phyloP scores from a whole-genome alignment of 2,113 vertebrate genomes.

The Bubo blakistoni region DNA sequence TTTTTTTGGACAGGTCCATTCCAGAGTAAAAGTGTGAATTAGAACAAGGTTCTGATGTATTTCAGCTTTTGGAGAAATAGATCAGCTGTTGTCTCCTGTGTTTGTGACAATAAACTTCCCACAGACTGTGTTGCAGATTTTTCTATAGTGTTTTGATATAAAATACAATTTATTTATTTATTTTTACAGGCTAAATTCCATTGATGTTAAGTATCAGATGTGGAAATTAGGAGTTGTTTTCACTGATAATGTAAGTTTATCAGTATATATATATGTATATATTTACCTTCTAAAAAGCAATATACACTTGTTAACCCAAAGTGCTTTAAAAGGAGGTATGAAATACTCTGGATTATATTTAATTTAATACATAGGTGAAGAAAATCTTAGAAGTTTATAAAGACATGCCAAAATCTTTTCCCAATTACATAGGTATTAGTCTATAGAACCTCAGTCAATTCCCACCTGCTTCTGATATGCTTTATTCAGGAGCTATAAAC shows the following conservation, averaged over 20 bases:
- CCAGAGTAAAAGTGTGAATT: background rate
- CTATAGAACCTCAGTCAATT: background rate
- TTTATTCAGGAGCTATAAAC: background rate
- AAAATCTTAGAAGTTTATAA: background rate
- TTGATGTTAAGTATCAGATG: conserved; percentile 97
- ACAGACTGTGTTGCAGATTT: background rate
- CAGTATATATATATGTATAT: too few relatives aligned
- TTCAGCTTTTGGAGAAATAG: background rate
- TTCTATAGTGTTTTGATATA: background rate
- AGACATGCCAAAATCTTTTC: background rate
- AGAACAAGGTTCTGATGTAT: background rate
- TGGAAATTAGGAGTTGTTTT: conserved; percentile 98
- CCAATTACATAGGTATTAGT: background rate
- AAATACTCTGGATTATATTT: background rate
- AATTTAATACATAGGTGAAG: background rate
- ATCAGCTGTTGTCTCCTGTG: background rate
- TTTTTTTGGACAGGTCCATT: background rate
- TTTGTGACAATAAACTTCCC: background rate
- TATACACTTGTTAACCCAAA: background rate
- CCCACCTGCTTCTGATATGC: background rate
- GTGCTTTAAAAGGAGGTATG: background rate
- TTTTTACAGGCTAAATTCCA: conserved; percentile 85
- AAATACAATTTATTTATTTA: background rate
- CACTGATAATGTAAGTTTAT: conserved; percentile 90
- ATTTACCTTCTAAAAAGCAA: background rate